These are phyloP conservation scores for Apoda limacodes DNA, from an alignment of 2,888 invertebrate genomes.

Conservation along the genomic window DNA sequence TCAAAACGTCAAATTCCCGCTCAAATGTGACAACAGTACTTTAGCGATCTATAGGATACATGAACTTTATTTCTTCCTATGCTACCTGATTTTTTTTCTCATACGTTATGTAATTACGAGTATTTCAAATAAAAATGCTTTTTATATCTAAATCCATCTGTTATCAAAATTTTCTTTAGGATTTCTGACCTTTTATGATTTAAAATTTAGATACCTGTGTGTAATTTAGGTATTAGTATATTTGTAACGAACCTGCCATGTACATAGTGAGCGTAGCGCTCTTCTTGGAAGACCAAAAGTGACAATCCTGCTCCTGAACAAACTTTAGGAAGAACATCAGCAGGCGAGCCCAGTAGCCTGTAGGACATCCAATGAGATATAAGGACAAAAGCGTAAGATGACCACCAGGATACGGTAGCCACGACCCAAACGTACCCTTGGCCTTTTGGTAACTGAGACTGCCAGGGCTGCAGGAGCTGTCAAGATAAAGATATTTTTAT, in stretches of 20 bases:
- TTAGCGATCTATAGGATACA: no score
- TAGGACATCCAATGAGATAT: conserved; percentile 25
- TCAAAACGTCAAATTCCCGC: no score
- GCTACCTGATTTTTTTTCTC: no score
- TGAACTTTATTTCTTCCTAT: no score
- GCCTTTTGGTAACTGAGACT: conserved; percentile 31
- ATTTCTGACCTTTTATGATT: no score
- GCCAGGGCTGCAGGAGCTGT: conserved; percentile 37
- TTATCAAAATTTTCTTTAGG: no score
- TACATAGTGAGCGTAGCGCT: conserved; percentile 53
- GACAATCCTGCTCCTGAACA: conserved; percentile 44
- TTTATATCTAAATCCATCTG: no score
- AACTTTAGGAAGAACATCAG: conserved; percentile 26
- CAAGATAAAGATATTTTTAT: conserved; percentile 7
- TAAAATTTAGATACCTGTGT: no score
- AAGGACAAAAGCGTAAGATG: conserved; percentile 30
- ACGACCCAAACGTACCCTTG: conserved; percentile 43
- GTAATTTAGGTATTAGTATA: no score
- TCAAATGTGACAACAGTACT: no score
- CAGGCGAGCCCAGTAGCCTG: conserved; percentile 25
- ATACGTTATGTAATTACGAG: no score
- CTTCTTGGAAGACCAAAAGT: conserved; percentile 49
- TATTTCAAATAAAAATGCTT: no score
- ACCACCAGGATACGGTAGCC: conserved; percentile 42
- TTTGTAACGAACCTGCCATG: conserved; percentile 42